Percentiles rank a stretch among this genome's conserved stretches.
These are phyloP conservation scores for Microplitis mediator DNA, from an alignment of 1,140 invertebrate genomes.

Conservation along the genomic window DNA sequence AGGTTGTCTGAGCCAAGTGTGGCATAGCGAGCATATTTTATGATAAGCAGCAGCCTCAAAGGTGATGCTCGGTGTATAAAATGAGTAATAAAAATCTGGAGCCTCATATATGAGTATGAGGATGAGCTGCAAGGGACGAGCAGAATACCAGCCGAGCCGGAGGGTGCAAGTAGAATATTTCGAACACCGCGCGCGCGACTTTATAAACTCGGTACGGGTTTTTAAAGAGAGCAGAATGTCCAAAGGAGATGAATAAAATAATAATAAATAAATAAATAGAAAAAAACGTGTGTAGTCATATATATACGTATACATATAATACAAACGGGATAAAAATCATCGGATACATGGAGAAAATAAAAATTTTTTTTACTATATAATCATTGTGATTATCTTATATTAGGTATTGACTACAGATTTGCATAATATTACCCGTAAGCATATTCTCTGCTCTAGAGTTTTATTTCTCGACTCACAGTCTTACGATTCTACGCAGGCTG, in stretches of 20 bases:
- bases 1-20: slow-evolving; percentile 13
- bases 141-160: neutral
- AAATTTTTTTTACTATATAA: slow-evolving; percentile 43
- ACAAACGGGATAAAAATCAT: no score
- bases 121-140: neutral
- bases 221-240: no score
- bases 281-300: slow-evolving; percentile 30
- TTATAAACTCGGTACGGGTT: neutral
- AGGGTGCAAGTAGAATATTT: neutral
- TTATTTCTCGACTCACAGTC: no score
- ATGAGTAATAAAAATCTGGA: slow-evolving; percentile 17
- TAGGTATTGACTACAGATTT: slow-evolving; percentile 62
- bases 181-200: neutral
- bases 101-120: slow-evolving; percentile 30
- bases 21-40: slow-evolving; percentile 56
- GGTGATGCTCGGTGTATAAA: no score
- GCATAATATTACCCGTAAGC: slow-evolving; percentile 55
- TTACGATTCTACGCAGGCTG: no score
- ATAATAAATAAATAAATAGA: slow-evolving; percentile 6
- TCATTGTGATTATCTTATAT: slow-evolving; percentile 63
- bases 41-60: slow-evolving; percentile 55
- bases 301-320: no score
- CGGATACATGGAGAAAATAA: slow-evolving; percentile 31
- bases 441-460: no score
- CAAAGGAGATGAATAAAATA: neutral